Evolutionary conservation across 2,113 vertebrate genomes (phyloP), one percentile per base, ranked within the genome.

Genomic region (Bubo scandiacus): DNA sequence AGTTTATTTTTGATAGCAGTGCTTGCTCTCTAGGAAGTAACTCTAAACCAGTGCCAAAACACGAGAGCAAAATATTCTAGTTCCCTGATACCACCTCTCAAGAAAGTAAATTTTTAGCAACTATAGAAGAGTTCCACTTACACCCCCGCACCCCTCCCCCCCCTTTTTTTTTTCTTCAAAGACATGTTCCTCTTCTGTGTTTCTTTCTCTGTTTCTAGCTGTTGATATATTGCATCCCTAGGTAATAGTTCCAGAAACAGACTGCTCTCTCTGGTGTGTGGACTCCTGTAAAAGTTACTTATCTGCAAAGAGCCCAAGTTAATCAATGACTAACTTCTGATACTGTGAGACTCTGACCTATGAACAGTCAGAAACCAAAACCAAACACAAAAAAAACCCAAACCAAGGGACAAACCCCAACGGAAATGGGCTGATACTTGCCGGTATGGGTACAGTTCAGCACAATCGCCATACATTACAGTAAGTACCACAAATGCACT

Each of bases 381-480:
- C 10, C 17, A 65, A 36, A 43, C 15, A 21, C 10, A 13, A 65
- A 65, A 59, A 30, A 38, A 1, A 9, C 4, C 2, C 14, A 45
- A 5, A n/a, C 9, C 9, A 43, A 70, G 36, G 65, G 57, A 65
- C 9, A 78, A 49, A 29, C 4, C 13, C 20, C 38, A 51, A 57
- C 70, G 27, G 6, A 85, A 82, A 79, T 0, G 2, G 57, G 66
- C 40, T 63, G 49, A 55, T 36, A 43, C 5, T 11, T 63, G 20
- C 38, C 32, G 36, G 17, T 16, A 43, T 1, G 11, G 36, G 45
- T 25, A 14, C 9, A 32, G 54, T 14, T 83, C 43, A 36, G 54
- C 0, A 0, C 25, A 72, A 55, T 1, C 65, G 26, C 32, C 0
- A 1, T 10, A 38, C 25, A 10, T 32, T 12, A 40, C 62, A 47